Evolutionary conservation across 2,113 vertebrate genomes (phyloP).

Genomic region (Channa argus): DNA sequence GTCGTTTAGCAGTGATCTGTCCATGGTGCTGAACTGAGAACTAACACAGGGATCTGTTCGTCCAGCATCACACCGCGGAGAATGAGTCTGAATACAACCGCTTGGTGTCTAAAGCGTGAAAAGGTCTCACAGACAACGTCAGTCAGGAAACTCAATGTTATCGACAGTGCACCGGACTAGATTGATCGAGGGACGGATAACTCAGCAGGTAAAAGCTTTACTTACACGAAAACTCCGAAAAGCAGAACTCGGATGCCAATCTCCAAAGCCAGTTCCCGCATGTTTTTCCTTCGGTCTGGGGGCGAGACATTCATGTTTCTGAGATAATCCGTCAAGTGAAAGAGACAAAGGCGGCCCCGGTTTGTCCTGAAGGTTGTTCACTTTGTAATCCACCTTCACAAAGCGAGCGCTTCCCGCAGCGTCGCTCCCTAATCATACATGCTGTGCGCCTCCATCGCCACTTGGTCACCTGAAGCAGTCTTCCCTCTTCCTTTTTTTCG

Average conservation of each 20-base stretch:
- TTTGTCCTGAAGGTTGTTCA: slow-evolving; percentile 38
- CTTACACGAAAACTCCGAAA: slow-evolving; percentile 87
- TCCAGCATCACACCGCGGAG: slow-evolving; percentile 53
- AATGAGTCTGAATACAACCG: slow-evolving; percentile 13
- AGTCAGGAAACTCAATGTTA: not conserved
- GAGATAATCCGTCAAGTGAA: slow-evolving; percentile 54
- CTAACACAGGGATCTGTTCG: slow-evolving; percentile 29
- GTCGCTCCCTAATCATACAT: slow-evolving; percentile 46
- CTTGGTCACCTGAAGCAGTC: slow-evolving; percentile 68
- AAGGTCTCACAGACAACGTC: not conserved
- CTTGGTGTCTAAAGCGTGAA: not conserved
- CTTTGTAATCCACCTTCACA: slow-evolving; percentile 65
- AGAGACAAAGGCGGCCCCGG: not conserved
- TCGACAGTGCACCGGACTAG: not conserved
- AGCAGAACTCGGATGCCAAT: slow-evolving; percentile 84
- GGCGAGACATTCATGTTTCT: slow-evolving; percentile 83
- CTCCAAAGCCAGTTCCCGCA: slow-evolving; percentile 82
- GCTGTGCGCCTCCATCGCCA: slow-evolving; percentile 58
- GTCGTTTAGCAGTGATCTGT: slow-evolving; percentile 9
- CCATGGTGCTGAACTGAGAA: slow-evolving; percentile 40
- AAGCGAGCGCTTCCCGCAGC: slow-evolving; percentile 18
- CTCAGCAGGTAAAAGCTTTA: slow-evolving; percentile 43
- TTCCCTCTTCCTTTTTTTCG: not conserved
- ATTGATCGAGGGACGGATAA: not conserved
- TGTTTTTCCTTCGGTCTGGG: slow-evolving; percentile 82